Evolutionary conservation across 2,888 invertebrate genomes (phyloP).

Genomic region (Thecophora atra): DNA sequence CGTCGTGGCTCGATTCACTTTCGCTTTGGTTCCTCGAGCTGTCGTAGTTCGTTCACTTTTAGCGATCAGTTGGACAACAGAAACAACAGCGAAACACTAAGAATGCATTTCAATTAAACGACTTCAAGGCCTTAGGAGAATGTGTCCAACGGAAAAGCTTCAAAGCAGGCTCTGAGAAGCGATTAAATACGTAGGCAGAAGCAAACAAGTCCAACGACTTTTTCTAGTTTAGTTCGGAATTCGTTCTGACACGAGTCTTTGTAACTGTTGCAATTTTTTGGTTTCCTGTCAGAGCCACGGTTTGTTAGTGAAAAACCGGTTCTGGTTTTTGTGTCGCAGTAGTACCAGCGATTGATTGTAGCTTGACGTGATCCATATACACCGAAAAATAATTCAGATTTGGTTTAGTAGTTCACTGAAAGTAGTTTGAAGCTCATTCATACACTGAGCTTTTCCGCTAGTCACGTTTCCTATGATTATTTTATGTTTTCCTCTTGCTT

Average conservation of each 20-base stretch:
- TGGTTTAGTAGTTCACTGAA: neutral
- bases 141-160: neutral
- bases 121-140: conserved; percentile 23
- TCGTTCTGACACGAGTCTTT: neutral
- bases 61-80: neutral
- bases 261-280: conserved; percentile 9
- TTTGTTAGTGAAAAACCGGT: conserved; percentile 4
- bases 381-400: conserved; percentile 8
- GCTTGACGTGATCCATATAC: neutral
- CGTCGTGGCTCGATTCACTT: too few species aligned
- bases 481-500: too few species aligned
- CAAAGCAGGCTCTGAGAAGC: conserved; percentile 5
- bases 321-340: conserved; percentile 11
- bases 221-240: conserved; percentile 9
- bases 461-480: too few species aligned
- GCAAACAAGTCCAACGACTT: conserved; percentile 25
- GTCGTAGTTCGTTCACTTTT: neutral
- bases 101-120: neutral
- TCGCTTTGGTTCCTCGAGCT: too few species aligned
- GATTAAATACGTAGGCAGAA: neutral
- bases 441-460: too few species aligned
- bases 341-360: conserved; percentile 3
- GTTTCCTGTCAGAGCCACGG: neutral
- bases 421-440: too few species aligned
- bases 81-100: neutral